Evolutionary conservation across 1,140 invertebrate genomes (phyloP), one percentile per base, ranked within the genome.

Genomic region (Apis dorsata): DNA sequence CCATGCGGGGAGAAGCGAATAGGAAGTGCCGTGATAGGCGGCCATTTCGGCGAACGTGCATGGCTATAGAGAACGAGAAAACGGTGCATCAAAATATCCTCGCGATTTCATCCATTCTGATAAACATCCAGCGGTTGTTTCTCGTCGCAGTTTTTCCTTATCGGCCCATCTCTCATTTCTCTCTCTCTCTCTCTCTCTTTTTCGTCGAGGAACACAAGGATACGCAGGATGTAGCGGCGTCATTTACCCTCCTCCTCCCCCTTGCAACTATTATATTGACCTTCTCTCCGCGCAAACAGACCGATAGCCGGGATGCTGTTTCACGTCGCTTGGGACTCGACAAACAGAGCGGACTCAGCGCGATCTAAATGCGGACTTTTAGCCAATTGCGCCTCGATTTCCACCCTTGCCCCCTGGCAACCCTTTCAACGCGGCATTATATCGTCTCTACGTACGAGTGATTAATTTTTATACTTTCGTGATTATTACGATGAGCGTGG

Each of bases 321-420:
- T 71, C 75, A 19, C 66, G 28, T 57, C 4, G 79, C 49, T 34
- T 73, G 55, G 74, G 24, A 44, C 34, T 71, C 74, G 74, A 49
- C 74, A 78, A 83, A 83, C 81, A 78, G 44, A 62, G 19, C 2
- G 17, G 24, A 55, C 57, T 17, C 57, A 21, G 28, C 9, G 49
- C 28, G 65, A 78, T 55, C 19, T 78, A 76, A 83, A 75, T 49
- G 49, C 24, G 17, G 57, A 77, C 66, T 78, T 83, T 44, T 63
- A 57, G 51, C 74, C 75, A 75, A 78, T 81, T 78, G 57, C 81
- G 19, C 51, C 68, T 78, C 57, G 51, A 78, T 57, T 77, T 71
- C 65, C 74, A 62, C 51, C 62, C 55, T 51, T 51, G 57, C 55
- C 44, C 65, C 66, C 19, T 34, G 57, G 55, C 63, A 55, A 78